Evolutionary conservation across 2,797 vertebrate species (phyloP).

Genomic region (Holocentrus rufus): DNA sequence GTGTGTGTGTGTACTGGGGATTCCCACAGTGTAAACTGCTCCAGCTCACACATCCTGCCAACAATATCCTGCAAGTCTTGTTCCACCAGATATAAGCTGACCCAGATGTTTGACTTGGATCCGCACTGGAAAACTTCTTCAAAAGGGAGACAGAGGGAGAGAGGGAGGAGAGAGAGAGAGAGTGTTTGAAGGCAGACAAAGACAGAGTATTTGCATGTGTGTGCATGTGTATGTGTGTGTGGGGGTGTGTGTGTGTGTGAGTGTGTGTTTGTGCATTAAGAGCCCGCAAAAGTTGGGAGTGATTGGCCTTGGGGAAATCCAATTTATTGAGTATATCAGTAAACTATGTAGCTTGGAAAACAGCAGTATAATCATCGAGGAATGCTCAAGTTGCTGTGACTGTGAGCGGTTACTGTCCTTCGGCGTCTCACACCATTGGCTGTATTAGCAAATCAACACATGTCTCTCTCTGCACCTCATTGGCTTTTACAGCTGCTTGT

Average conservation of each 20-base stretch:
- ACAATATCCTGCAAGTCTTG: constrained; percentile 82
- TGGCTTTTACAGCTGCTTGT: constrained; percentile 59
- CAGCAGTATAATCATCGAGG: constrained; percentile 75
- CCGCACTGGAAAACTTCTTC: constrained; percentile 71
- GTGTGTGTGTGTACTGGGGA: constrained; percentile 69
- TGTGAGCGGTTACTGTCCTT: constrained; percentile 54
- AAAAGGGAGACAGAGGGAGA: constrained; percentile 49
- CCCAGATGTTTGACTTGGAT: constrained; percentile 82
- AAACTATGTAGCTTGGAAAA: constrained; percentile 72
- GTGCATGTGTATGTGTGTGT: constrained; percentile 24
- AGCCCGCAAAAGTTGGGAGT: constrained; percentile 26
- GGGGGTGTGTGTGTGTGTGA: constrained; percentile 1
- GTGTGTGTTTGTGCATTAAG: constrained; percentile 50
- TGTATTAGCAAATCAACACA: constrained; percentile 59
- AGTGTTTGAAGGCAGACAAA: constrained; percentile 34
- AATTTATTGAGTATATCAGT: constrained; percentile 67
- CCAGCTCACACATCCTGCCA: constrained; percentile 80
- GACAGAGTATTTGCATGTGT: constrained; percentile 19
- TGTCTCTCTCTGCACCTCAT: constrained; percentile 57
- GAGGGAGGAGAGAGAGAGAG: not conserved
- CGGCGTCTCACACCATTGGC: constrained; percentile 28
- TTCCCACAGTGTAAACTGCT: constrained; percentile 79
- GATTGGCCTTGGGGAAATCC: constrained; percentile 42
- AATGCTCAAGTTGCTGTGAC: constrained; percentile 72
- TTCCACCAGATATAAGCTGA: constrained; percentile 80